Evolutionary conservation across 2,113 vertebrate genomes (phyloP).

Genomic region (Coreoperca whiteheadi): DNA sequence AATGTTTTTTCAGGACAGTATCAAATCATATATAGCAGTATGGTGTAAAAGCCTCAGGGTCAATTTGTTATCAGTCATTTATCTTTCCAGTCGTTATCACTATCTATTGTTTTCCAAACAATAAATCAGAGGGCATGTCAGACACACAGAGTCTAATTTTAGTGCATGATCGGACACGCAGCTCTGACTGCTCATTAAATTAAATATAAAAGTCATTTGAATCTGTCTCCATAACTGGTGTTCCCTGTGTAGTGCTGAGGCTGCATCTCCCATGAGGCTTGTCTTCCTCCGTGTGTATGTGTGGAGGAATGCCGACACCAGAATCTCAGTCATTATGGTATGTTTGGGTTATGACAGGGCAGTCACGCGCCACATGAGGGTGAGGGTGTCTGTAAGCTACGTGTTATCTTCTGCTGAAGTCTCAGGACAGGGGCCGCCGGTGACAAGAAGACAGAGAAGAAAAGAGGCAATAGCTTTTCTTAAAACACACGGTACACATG

Average conservation of each 20-base stretch:
- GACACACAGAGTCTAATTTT: background rate
- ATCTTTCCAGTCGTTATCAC: slow-evolving; percentile 16
- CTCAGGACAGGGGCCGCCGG: slow-evolving; percentile 49
- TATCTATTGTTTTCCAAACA: background rate
- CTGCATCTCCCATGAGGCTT: slow-evolving; percentile 8
- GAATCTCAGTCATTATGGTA: slow-evolving; percentile 62
- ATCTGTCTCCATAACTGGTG: background rate
- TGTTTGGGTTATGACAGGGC: slow-evolving; percentile 84
- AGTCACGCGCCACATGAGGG: slow-evolving; percentile 79
- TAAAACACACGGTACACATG: background rate
- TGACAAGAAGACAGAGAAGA: slow-evolving; percentile 35
- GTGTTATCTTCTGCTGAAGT: slow-evolving; percentile 75
- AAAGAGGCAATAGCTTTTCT: slow-evolving; percentile 22
- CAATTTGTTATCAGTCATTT: slow-evolving; percentile 61
- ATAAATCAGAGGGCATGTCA: slow-evolving; percentile 2
- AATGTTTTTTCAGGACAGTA: slow-evolving; percentile 2
- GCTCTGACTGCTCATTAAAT: slow-evolving; percentile 15
- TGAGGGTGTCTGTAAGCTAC: slow-evolving; percentile 73
- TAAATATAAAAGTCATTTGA: slow-evolving; percentile 43
- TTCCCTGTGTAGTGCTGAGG: background rate
- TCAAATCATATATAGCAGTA: background rate
- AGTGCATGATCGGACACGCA: slow-evolving; percentile 13
- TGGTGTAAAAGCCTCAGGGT: slow-evolving; percentile 7
- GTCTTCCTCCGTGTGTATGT: slow-evolving; percentile 18
- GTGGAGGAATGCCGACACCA: slow-evolving; percentile 30